Conservation (phyloP, 2,888 invertebrate species). For the Stenchaetothrips biformis region DNA sequence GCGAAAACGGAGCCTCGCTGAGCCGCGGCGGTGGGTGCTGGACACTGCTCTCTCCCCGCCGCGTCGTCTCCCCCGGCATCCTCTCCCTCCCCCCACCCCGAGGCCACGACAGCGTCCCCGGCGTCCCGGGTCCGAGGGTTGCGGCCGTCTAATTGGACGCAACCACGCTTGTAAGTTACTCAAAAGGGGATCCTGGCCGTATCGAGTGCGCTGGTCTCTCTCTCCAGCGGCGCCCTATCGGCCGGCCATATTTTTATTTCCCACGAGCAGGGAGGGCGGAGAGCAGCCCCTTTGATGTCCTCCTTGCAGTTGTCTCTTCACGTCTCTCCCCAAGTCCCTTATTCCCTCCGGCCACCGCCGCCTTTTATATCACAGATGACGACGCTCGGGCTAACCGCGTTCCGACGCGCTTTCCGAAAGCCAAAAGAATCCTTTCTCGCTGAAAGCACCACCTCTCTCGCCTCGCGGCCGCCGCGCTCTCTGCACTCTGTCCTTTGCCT, state of each 20-base stretch:
- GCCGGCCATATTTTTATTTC: constrained; percentile 17
- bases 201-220: background rate
- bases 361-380: background rate
- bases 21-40: background rate
- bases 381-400: background rate
- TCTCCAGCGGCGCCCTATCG: too few species aligned
- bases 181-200: background rate
- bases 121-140: too few species aligned
- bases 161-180: constrained; percentile 23
- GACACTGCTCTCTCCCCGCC: background rate
- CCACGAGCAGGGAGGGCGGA: background rate
- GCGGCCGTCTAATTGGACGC: background rate
- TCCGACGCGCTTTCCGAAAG: background rate
- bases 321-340: background rate
- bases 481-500: too few species aligned
- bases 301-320: background rate
- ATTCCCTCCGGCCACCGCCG: background rate
- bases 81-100: background rate
- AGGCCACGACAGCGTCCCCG: background rate
- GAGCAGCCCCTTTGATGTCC: background rate
- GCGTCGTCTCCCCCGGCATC: background rate
- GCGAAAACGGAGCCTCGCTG: background rate
- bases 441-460: too few species aligned
- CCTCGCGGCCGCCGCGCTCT: too few species aligned
- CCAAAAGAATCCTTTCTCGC: too few species aligned